Evolutionary conservation across 2,797 vertebrate genomes (phyloP), one percentile per base, ranked within the genome.

Genomic region (Nannoperca obscura): DNA sequence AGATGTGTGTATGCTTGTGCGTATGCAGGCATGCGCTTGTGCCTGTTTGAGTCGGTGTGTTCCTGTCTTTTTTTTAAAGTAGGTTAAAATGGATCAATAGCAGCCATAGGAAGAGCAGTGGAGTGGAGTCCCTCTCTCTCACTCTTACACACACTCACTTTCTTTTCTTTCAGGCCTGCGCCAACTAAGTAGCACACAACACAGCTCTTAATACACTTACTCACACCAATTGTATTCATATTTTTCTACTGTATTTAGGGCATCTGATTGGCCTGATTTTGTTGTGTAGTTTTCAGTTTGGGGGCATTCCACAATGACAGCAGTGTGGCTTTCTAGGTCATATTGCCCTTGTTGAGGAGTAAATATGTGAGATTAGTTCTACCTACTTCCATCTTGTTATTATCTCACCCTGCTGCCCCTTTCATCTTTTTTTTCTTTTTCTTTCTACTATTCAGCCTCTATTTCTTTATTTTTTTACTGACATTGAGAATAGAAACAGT

Each of bases 41-140:
- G 83, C 81, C 67, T 90, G 89, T 92, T 90, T 90, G 86, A 88
- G 86, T 88, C 76, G 2, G 57, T 71, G 65, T 86, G 88, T 87
- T 91, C 76, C 81, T 86, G 85, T 93, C 87, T 93, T 88, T 74
- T 90, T 84, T 91, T 89, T 87, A 94, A 94, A 94, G 93, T 94
- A 92, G 94, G 93, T 93, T 95, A 89, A 94, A 91, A 86, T 84
- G 83, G 80, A 95, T 95, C 93, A 90, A 92, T 94, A 94, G 73
- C 78, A 90, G 83, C 88, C 82, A 76, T 83, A 92, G 88, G 83
- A 91, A 84, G 88, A 81, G 76, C 19, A 47, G 76, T 63, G 63
- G 65, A 73, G 87, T 68, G 73, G 47, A 84, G 81, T 76, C 65
- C 17, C 38, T 22, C 75, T 86, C 58, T 34, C 24, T 36, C 5